Percentiles rank a stretch among this genome's conserved stretches.
phyloP scores from a whole-genome alignment of 2,888 invertebrate species.

The Fragum sueziense region DNA sequence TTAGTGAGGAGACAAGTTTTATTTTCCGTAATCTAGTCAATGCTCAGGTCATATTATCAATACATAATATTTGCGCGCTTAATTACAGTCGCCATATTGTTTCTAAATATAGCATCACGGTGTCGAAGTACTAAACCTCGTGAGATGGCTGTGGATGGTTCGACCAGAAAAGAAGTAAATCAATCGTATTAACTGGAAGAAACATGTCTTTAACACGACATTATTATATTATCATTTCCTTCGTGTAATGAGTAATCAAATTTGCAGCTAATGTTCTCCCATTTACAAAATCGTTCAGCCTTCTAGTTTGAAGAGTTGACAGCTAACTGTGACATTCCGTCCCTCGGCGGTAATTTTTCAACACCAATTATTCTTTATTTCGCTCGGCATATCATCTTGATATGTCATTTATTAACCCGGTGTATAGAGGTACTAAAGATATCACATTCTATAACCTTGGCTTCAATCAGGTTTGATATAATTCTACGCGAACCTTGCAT shows the following conservation, averaged over 20 bases:
- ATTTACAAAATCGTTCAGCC: background rate
- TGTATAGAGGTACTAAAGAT: no score
- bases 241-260: background rate
- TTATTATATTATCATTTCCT: background rate
- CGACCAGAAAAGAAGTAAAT: background rate
- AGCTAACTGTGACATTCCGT: background rate
- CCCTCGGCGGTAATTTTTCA: background rate
- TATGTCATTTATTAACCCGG: background rate
- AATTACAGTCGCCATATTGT: background rate
- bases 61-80: background rate
- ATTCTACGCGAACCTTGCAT: background rate
- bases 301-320: background rate
- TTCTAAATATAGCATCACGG: background rate
- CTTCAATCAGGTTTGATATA: background rate
- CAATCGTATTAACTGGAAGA: background rate
- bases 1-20: no score
- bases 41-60: no score
- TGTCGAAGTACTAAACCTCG: background rate
- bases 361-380: background rate
- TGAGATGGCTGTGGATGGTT: background rate
- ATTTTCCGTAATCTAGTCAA: no score
- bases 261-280: conserved; percentile 6
- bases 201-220: background rate
- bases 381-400: background rate
- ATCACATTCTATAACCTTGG: no score